These are phyloP conservation scores for Actenoides lindsayi DNA, from an alignment of 2,113 vertebrate species.

Conservation along the genomic window DNA sequence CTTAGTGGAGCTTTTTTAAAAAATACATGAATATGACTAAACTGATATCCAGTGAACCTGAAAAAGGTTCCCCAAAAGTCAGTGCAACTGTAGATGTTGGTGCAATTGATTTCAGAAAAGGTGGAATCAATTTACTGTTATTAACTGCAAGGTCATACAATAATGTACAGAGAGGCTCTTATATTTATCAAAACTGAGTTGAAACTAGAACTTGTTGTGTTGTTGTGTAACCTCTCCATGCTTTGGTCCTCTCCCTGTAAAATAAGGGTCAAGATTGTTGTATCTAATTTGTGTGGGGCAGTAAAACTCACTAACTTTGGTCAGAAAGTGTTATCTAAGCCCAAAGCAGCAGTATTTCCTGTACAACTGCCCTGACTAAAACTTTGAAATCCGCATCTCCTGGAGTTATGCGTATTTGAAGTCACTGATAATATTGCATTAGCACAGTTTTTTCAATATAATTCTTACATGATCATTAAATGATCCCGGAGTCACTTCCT, in stretches of 20 bases:
- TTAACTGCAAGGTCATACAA: not conserved
- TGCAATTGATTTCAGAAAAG: not conserved
- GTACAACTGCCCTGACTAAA: not conserved
- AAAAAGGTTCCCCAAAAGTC: not conserved
- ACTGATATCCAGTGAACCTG: not conserved
- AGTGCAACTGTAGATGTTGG: not conserved
- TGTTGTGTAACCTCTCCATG: not conserved
- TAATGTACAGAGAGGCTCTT: not conserved
- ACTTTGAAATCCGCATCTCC: not conserved
- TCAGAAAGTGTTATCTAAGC: not conserved
- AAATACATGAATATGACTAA: not conserved
- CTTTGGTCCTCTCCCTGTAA: not conserved
- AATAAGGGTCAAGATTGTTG: not conserved
- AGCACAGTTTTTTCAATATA: not conserved
- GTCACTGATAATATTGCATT: not conserved
- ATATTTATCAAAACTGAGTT: not conserved
- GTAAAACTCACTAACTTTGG: not conserved
- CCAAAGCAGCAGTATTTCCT: not conserved
- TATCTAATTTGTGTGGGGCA: fast-evolving
- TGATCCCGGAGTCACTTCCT: not conserved
- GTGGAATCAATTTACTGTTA: not conserved
- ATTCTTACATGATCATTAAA: constrained; percentile 20
- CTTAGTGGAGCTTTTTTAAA: not conserved
- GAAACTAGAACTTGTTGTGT: not conserved
- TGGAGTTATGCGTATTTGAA: not conserved